Conservation (phyloP, 2,113 vertebrate genomes). For the Cichladusa arquata region DNA sequence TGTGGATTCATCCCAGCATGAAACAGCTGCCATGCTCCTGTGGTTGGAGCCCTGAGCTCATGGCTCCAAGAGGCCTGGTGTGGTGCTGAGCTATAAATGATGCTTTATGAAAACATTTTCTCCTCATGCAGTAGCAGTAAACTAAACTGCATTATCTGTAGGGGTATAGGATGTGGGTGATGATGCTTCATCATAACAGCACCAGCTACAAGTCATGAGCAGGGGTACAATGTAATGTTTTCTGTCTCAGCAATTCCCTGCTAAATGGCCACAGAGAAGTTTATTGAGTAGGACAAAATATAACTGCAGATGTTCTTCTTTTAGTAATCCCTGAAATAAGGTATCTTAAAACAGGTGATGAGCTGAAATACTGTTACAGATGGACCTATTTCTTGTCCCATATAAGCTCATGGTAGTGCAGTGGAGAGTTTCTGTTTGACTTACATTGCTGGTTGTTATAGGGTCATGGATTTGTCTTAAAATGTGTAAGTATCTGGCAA, state of each 20-base stretch:
- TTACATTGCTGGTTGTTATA: neutral
- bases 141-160: neutral
- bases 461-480: neutral
- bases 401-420: neutral
- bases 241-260: neutral
- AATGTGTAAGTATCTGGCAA: neutral
- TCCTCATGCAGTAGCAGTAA: neutral
- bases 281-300: neutral
- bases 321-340: neutral
- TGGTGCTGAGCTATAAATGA: neutral
- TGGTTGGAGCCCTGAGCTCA: neutral
- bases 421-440: neutral
- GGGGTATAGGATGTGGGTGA: neutral
- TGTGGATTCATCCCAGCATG: neutral
- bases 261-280: neutral
- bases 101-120: neutral
- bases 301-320: neutral
- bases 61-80: neutral
- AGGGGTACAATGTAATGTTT: neutral
- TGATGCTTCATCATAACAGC: neutral
- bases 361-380: neutral
- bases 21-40: neutral
- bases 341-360: neutral
- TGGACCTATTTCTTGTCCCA: neutral
- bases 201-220: neutral